Percentiles rank a stretch among this genome's conserved stretches.
These are phyloP conservation scores for Tenthredo livida DNA, from an alignment of 2,888 invertebrate genomes.

Conservation along the genomic window DNA sequence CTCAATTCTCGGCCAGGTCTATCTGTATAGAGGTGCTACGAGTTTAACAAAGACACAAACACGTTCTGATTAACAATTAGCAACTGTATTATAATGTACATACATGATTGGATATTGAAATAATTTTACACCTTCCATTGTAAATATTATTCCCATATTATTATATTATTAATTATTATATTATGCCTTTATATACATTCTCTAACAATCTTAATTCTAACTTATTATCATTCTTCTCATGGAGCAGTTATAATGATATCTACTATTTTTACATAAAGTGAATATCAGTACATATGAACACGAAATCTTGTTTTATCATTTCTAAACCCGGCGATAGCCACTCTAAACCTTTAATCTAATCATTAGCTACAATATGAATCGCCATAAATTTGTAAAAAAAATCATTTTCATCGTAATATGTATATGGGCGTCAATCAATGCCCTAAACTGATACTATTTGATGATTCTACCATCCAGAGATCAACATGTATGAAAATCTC, in stretches of 20 bases:
- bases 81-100: background rate
- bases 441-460: background rate
- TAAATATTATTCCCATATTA: conserved; percentile 25
- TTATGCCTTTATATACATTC: background rate
- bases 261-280: background rate
- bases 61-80: conserved; percentile 57
- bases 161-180: conserved; percentile 25
- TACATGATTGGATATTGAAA: background rate
- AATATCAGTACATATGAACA: conserved; percentile 14
- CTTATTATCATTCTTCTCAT: conserved; percentile 1
- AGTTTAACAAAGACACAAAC: conserved; percentile 57
- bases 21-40: conserved; percentile 82
- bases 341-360: background rate
- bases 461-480: background rate
- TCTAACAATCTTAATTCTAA: conserved; percentile 2
- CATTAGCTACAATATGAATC: background rate
- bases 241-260: too few relatives aligned
- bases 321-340: background rate
- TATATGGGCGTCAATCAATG: background rate
- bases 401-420: background rate
- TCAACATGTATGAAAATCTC: background rate
- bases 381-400: background rate
- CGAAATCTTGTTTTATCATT: background rate
- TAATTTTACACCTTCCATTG: conserved; percentile 17
- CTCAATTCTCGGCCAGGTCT: conserved; percentile 86